Base-by-base conservation (phyloP, 2,888 invertebrate genomes). In the Cheilosia variabilis region DNA sequence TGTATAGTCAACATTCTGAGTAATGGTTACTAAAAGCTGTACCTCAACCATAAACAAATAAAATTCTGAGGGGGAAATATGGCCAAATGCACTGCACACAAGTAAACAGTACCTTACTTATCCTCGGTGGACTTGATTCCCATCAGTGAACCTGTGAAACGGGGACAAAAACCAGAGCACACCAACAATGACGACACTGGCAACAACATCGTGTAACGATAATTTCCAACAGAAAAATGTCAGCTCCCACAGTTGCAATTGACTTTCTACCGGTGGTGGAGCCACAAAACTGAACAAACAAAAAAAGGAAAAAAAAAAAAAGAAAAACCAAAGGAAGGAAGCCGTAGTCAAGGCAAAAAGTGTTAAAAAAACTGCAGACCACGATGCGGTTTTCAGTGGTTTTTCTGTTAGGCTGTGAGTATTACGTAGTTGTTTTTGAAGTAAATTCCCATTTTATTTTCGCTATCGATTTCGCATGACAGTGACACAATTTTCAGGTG, bases 161-260 rank as follows among this genome's bases (percentile, higher is more conserved):
- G 41, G 47, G 17, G 45, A 47, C 62, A 45, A 45, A 10, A 45
- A 7, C 24, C 2, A 53, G 27, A 27, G 31, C 27, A 7, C 53
- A 53, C 53, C 27, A 17, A 31, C 53, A 27, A 53, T 53, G 27
- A 58, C 37, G 37, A 37, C 19, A 22, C 47, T 31, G 31, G 24
- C 65, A 22, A 22, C 37, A 52, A 65, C 34, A 22, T 52, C 15
- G 37, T 37, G 37, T 9, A 22, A 65, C 65, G 50, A 22, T 37
- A 65, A 65, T 60, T 41, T 47, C 71, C 47, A 58, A 41, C 50
- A 41, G 71, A 50, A 60, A 31, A 19, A 41, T 60, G 52, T 58
- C 69, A 57, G 57, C 57, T 57, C 34, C 47, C 55, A 57, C 69
- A 71, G 71, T 71, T 60, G 60, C 71, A 71, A 50, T 71, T 50